A percentile compares a stretch with the other conserved stretches of the same genome.
Evolutionary conservation across 2,113 vertebrate species (phyloP).

Genomic region (Cochlearius cochlearius): DNA sequence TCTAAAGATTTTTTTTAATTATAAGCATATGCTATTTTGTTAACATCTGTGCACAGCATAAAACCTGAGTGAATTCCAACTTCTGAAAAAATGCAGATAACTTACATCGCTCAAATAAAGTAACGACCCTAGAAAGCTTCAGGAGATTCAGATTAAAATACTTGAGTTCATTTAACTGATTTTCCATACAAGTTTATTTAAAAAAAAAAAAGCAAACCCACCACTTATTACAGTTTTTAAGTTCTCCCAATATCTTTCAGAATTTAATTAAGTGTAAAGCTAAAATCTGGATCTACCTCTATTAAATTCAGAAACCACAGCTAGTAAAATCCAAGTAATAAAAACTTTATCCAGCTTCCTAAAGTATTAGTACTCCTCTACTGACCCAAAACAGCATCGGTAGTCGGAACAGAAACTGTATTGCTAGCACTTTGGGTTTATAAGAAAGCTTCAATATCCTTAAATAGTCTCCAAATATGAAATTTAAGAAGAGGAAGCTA

Average conservation of each 20-base stretch:
- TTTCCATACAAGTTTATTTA: not conserved
- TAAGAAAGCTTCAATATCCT: conserved; percentile 34
- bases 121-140: conserved; percentile 34
- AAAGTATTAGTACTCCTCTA: conserved; percentile 14
- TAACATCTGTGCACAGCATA: conserved; percentile 62
- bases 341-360: conserved; percentile 47
- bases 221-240: not conserved
- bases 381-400: conserved; percentile 23
- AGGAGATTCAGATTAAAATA: conserved; percentile 12
- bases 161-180: conserved; percentile 14
- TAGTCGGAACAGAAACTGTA: conserved; percentile 34
- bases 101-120: conserved; percentile 33
- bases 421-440: conserved; percentile 46
- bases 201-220: not conserved
- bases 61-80: conserved; percentile 56
- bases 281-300: conserved; percentile 36
- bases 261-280: conserved; percentile 51
- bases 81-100: conserved; percentile 58
- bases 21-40: conserved; percentile 75
- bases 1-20: conserved; percentile 79
- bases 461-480: conserved; percentile 50
- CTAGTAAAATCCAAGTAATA: conserved; percentile 68
- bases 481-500: conserved; percentile 61
- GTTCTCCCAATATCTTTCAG: not conserved
- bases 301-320: conserved; percentile 69